Base-by-base conservation (phyloP, 2,113 vertebrate genomes). In the Zapus hudsonius region DNA sequence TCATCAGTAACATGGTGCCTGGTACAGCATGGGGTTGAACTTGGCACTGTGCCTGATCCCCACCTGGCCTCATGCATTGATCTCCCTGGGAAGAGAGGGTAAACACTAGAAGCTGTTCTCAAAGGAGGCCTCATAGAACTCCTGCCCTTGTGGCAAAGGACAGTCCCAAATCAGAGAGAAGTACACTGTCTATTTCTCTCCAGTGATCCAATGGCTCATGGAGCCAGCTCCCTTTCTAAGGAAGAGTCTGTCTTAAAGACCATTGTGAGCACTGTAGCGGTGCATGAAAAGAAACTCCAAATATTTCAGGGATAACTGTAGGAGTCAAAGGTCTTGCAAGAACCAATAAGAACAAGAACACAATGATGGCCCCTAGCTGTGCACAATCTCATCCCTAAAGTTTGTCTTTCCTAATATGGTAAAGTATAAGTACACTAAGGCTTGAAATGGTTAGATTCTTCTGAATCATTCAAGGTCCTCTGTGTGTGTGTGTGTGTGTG, bases 71-170 rank as follows among this genome's bases (percentile, higher is more conserved):
- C 64, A 63, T 47, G 22, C 64, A 64, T 78, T 84, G 38, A 31
- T 52, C 92, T 73, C 33, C 25, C 25, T 83, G 59, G 9, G 1
- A 16, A 91, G 52, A 55, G 11, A 89, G 17, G 10, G 19, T 72
- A 55, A 61, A 17, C 12, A 74, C 20, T 79, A 91, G 70, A 89
- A 76, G 27, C 69, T 96, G 10, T 88, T 86, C 84, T 44, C 5
- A 64, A 84, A 59, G 36, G 59, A 70, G 5, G 57, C 4, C 81
- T 89, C 42, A 8, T 76, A 81, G 74, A 91, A 87, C 5, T 81
- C 38, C 64, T 67, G 38, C 38, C 13, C 38, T 57, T 0, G 0
- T 33, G 76, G 66, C 44, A 78, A 57, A 6, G 19, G 5, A 13
- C 1, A 89, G n/a, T 5, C 38, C 75, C 20, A 64, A 74, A 47